These are phyloP conservation scores for Marcusenius ussheri DNA, from an alignment of 2,113 vertebrate species.

Conservation along the genomic window DNA sequence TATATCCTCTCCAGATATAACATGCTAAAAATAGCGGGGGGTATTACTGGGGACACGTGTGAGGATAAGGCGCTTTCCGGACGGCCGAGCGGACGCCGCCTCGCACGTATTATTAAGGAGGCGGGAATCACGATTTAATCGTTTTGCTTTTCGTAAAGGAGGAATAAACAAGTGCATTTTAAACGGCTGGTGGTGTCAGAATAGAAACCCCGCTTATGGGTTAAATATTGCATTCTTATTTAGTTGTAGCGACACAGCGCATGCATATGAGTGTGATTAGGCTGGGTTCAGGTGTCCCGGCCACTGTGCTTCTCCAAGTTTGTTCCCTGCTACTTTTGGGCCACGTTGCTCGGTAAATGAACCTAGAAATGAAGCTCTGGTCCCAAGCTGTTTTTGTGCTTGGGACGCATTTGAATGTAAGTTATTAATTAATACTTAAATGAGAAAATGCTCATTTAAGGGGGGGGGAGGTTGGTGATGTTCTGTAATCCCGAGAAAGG, in stretches of 20 bases:
- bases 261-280: neutral
- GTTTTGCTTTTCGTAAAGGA: neutral
- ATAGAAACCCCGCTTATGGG: neutral
- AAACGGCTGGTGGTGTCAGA: neutral
- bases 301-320: neutral
- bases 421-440: neutral
- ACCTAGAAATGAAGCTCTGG: neutral
- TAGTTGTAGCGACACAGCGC: neutral
- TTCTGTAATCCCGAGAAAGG: neutral
- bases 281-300: neutral
- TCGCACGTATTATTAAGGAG: neutral
- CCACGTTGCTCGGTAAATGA: neutral
- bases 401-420: neutral
- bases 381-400: neutral
- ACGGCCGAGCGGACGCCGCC: neutral
- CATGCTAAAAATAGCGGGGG: neutral
- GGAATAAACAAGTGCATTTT: neutral
- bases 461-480: too few relatives aligned
- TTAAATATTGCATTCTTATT: neutral
- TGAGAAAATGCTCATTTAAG: too few relatives aligned
- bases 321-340: neutral
- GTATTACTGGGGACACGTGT: neutral
- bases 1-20: conserved; percentile 21
- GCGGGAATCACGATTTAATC: neutral
- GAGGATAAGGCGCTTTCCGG: neutral